These are phyloP conservation scores for Tetanocera ferruginea DNA, from an alignment of 2,888 invertebrate species.

Conservation along the genomic window DNA sequence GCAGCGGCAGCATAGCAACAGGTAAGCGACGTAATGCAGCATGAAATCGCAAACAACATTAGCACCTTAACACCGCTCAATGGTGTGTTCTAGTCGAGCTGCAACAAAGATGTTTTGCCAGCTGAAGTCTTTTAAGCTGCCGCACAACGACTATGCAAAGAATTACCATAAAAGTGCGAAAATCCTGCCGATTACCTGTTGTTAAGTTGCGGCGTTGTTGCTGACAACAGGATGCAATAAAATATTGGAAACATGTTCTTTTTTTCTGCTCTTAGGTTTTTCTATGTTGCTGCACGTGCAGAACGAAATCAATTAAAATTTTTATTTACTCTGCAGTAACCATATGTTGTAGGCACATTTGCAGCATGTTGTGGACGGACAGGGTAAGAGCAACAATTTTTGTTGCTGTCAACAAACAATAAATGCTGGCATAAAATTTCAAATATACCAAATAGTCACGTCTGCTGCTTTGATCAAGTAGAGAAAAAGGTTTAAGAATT, in stretches of 20 bases:
- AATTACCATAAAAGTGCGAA: slow-evolving; percentile 56
- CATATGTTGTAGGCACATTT: slow-evolving; percentile 4
- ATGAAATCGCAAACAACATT: slow-evolving; percentile 19
- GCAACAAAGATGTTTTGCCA: no score
- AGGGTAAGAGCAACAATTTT: not conserved
- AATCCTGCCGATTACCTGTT: slow-evolving; percentile 46
- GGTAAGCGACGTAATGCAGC: slow-evolving; percentile 46
- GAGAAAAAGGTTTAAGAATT: not conserved
- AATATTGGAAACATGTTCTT: not conserved
- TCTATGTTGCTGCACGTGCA: slow-evolving; percentile 12
- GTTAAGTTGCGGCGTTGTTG: not conserved
- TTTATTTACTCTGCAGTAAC: not conserved
- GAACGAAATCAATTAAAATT: slow-evolving; percentile 21
- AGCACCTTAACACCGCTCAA: slow-evolving; percentile 21
- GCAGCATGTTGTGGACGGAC: not conserved
- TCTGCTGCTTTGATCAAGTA: not conserved
- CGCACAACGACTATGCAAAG: slow-evolving; percentile 13
- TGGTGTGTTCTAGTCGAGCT: not conserved
- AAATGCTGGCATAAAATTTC: not conserved
- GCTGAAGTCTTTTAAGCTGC: slow-evolving; percentile 23
- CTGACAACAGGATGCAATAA: slow-evolving; percentile 26
- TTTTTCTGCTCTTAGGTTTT: not conserved
- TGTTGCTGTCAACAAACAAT: slow-evolving; percentile 11
- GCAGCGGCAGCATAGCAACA: slow-evolving; percentile 19
- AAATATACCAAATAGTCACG: slow-evolving; percentile 16